Conservation (phyloP, 2,797 vertebrate species). For the Oreortyx pictus region DNA sequence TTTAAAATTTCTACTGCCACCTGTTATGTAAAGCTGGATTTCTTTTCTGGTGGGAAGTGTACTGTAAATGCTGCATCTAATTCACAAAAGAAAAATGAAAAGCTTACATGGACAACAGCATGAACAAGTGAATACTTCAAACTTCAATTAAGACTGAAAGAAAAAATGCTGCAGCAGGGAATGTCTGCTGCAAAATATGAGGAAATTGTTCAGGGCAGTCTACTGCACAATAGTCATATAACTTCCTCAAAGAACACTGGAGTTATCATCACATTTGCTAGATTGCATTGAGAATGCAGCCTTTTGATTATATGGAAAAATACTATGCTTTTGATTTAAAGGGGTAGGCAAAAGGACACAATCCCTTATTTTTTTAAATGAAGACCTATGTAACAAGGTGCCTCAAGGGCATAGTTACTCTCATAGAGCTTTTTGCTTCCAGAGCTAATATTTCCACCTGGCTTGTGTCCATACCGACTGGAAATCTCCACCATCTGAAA, state of each 20-base stretch:
- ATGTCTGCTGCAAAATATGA: neutral
- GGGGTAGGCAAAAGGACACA: neutral
- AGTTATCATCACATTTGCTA: neutral
- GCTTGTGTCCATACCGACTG: neutral
- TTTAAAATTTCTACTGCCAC: neutral
- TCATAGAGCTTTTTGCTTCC: neutral
- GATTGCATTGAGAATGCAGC: neutral
- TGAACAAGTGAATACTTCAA: neutral
- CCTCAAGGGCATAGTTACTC: neutral
- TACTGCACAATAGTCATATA: neutral
- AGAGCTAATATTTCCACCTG: neutral
- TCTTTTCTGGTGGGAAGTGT: neutral
- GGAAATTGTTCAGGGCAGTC: neutral
- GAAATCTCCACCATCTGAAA: neutral
- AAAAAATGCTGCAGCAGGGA: neutral
- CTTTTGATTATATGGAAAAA: neutral
- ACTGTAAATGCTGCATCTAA: neutral
- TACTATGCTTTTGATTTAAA: neutral
- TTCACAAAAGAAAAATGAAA: neutral
- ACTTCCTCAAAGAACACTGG: neutral
- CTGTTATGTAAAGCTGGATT: neutral
- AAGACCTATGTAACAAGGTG: neutral
- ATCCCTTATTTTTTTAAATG: neutral
- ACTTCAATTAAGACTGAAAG: slow-evolving; percentile 43
- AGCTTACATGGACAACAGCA: neutral